phyloP scores from a whole-genome alignment of 2,888 invertebrate genomes.

The Ferrisia virgata region DNA sequence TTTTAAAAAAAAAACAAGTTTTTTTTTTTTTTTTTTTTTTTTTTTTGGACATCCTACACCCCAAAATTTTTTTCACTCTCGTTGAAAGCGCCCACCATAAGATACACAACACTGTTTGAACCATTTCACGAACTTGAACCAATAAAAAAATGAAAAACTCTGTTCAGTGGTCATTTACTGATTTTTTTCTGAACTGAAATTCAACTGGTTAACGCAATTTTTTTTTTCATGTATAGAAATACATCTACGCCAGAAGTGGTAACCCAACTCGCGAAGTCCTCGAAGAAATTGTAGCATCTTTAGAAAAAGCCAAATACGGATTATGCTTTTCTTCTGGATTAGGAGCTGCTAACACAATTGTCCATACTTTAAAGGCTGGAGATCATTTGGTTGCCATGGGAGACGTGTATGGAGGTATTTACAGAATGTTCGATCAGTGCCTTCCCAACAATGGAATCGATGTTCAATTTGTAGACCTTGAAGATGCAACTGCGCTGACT shows the following conservation, averaged over 20 bases:
- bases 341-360: slow-evolving; percentile 33
- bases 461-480: slow-evolving; percentile 74
- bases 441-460: slow-evolving; percentile 67
- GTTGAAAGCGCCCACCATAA: too few relatives aligned
- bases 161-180: too few relatives aligned
- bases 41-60: too few relatives aligned
- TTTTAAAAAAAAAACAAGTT: too few relatives aligned
- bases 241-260: slow-evolving; percentile 43
- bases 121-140: too few relatives aligned
- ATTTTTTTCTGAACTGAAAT: not conserved
- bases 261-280: slow-evolving; percentile 46
- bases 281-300: slow-evolving; percentile 38
- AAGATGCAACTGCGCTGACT: slow-evolving; percentile 63
- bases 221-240: slow-evolving; percentile 16
- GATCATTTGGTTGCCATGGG: slow-evolving; percentile 59
- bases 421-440: slow-evolving; percentile 67
- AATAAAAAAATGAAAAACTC: too few relatives aligned
- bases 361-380: slow-evolving; percentile 39
- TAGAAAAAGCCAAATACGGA: slow-evolving; percentile 42
- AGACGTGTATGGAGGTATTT: slow-evolving; percentile 93
- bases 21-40: too few relatives aligned
- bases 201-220: too few relatives aligned
- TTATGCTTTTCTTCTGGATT: slow-evolving; percentile 43
- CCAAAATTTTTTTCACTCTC: too few relatives aligned
- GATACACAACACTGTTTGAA: too few relatives aligned